Base-by-base conservation (phyloP, 2,888 invertebrate species). In the Chelonus formosanus region DNA sequence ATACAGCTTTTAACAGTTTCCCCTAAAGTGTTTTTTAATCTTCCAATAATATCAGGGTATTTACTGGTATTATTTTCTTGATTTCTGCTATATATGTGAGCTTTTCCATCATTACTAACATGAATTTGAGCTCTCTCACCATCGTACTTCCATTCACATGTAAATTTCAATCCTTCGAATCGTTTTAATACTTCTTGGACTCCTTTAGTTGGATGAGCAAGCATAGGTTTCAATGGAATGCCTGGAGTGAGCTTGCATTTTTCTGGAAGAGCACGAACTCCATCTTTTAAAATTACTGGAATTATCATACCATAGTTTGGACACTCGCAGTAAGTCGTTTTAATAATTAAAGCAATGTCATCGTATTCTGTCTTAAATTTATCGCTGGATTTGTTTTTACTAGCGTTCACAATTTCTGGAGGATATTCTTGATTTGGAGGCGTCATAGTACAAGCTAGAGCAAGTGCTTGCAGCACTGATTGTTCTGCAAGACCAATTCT, bases 81-180 rank as follows among this genome's bases (percentile, higher is more conserved):
- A 87, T 98, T 99, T 65, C 99, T 87, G 80, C 97, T 97, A 87
- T 93, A 99, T 71, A 99, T 91, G 73, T 89, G 89, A 0, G 97
- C 90, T 3, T 85, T 85, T 0, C 92, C 90, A 74, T 90, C 88
- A 56, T 89, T 89, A 35, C 85, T 81, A 35, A 89, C 85, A 80
- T 96, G 96, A 74, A 96, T 94, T 90, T 97, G 98, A 0, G 98
- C 98, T 75, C 99, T 88, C 87, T 99, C 99, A 0, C 99, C 99
- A 85, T 99, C 99, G 84, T 99, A 99, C 84, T 99, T 99, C 90
- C 93, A 99, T 86, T 99, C 99, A 84, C 98, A 98, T 0, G 98
- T 98, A 84, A 99, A 98, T 76, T 90, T 89, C 71, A 92, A 88
- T 8, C 92, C 91, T 67, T 95, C 94, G 67, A 84, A 90, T 77